Base-by-base conservation (phyloP, 2,113 vertebrate genomes). In the Brachionichthys hirsutus region DNA sequence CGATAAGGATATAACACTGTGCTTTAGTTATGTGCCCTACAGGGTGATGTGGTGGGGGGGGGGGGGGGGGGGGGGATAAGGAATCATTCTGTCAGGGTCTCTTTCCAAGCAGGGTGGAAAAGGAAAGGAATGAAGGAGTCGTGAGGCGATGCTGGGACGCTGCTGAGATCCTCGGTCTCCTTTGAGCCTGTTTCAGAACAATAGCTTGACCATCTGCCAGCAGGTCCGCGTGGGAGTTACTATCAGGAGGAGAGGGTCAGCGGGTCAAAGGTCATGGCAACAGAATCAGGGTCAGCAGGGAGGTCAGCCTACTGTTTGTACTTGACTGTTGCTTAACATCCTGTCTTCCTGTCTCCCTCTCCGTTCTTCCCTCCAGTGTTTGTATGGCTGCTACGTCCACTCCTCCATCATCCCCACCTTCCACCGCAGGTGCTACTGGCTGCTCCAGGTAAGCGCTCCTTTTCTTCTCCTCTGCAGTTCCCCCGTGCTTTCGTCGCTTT, bases 401-500 rank as follows among this genome's bases (percentile, higher is more conserved):
- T 98, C 96, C 85, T 98, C 96, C 89, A 98, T 98, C 93, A 98
- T 98, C 92, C 96, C 96, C 89, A 98, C 96, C 85, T 98, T 98
- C 94, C 96, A 98, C 92, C 93, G 96, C 87, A 92, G 96, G 93
- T 98, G 96, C 93, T 98, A 98, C 92, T 98, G 96, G 96, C 95
- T 98, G 88, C 95, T 98, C 88, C 96, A 98, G 95, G 95, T 98
- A 96, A 93, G 94, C 84, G 55, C 73, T 61, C 59, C 1, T 67
- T 18, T 72, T 75, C 30, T 63, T 6, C 22, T 67, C 43, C 55
- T 64, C 51, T 54, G 13, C 53, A 57, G 41, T 70, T 74, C 59
- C 48, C 48, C 40, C 63, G 34, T 34, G 12, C 68, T 78, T 69
- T 61, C 62, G 54, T 14, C 62, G 54, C 12, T 38, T 70, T 58